Evolutionary conservation across 2,113 vertebrate species (phyloP).

Genomic region (Promerops cafer): DNA sequence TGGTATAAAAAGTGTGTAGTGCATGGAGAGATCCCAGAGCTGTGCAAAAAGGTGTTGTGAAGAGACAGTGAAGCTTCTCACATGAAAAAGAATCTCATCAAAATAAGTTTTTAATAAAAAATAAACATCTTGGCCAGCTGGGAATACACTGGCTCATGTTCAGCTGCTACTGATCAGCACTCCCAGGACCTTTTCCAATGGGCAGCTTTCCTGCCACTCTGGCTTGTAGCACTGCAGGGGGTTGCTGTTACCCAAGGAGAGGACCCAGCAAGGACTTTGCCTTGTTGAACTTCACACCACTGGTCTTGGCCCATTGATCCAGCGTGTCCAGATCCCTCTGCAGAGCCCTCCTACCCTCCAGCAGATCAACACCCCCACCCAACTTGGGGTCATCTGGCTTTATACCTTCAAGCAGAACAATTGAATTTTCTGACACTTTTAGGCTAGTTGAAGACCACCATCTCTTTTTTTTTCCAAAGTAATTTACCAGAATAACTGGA

Average conservation of each 20-base stretch:
- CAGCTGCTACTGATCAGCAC: background rate
- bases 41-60: background rate
- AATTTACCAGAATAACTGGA: background rate
- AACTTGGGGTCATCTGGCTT: background rate
- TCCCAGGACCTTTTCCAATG: background rate
- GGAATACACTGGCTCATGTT: background rate
- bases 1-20: background rate
- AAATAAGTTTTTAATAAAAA: background rate
- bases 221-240: background rate
- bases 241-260: background rate
- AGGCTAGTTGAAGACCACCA: background rate
- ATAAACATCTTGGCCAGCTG: background rate
- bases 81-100: background rate
- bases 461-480: background rate
- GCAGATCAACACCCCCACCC: background rate
- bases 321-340: background rate
- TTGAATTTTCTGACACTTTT: background rate
- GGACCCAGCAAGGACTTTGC: background rate
- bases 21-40: background rate
- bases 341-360: background rate
- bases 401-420: background rate
- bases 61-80: background rate
- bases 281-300: background rate
- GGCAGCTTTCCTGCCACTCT: background rate
- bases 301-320: background rate